phyloP scores from a whole-genome alignment of 2,888 invertebrate species.

The Ditula angustiorana region DNA sequence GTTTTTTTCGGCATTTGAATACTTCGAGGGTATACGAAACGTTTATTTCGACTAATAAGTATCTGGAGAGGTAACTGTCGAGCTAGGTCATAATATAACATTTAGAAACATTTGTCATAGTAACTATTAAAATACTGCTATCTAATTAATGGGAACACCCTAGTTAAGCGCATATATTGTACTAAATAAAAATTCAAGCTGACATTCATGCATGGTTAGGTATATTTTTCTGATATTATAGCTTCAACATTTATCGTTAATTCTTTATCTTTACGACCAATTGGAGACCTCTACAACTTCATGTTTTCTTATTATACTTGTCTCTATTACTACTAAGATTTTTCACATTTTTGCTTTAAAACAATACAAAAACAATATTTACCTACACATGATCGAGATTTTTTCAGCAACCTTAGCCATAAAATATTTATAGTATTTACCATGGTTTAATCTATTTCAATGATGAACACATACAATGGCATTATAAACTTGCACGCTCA shows the following conservation, averaged over 20 bases:
- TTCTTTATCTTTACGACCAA: not conserved
- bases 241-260: not conserved
- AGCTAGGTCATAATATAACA: not conserved
- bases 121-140: not conserved
- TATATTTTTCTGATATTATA: not conserved
- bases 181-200: not conserved
- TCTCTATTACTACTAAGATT: not conserved
- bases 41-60: not conserved
- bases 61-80: not conserved
- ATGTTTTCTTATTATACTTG: no score
- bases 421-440: slow-evolving; percentile 25
- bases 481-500: slow-evolving; percentile 57
- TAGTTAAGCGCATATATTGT: not conserved
- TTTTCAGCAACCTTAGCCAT: not conserved
- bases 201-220: no score
- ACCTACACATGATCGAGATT: not conserved
- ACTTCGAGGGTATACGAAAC: not conserved
- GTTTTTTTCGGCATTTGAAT: no score
- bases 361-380: not conserved
- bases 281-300: not conserved
- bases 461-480: slow-evolving; percentile 76
- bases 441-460: slow-evolving; percentile 45
- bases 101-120: not conserved
- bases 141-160: slow-evolving; percentile 7
- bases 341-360: not conserved